A percentile compares a stretch with the other conserved stretches of the same genome.
Evolutionary conservation across 1,140 invertebrate genomes (phyloP).

Genomic region (Dendroctonus ponderosae): DNA sequence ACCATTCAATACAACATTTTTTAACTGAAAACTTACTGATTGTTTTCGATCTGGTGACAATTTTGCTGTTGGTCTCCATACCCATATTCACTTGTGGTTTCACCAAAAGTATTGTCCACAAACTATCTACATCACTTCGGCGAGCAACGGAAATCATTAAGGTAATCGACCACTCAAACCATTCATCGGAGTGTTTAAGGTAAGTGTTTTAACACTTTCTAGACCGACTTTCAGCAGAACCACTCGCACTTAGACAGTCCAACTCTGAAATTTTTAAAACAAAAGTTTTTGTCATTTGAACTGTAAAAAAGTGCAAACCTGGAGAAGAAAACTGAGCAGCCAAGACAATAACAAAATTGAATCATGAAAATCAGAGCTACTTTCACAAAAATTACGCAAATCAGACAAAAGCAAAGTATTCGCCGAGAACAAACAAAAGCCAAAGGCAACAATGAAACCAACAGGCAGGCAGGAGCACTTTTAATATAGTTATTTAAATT

Average conservation of each 20-base stretch:
- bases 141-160: constrained; percentile 25
- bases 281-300: background rate
- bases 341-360: no score
- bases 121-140: constrained; percentile 28
- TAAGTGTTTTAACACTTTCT: background rate
- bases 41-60: constrained; percentile 24
- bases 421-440: no score
- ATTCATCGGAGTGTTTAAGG: background rate
- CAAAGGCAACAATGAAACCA: no score
- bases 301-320: background rate
- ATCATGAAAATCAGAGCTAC: no score
- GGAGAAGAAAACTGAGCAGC: no score
- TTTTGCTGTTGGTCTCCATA: constrained; percentile 22
- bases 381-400: no score
- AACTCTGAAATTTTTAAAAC: background rate
- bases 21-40: constrained; percentile 19
- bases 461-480: no score
- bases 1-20: no score
- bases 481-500: no score
- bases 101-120: constrained; percentile 17
- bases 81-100: constrained; percentile 27
- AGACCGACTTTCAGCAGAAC: background rate
- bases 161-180: background rate
- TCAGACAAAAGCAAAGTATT: no score
- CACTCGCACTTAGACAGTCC: background rate